Conservation (phyloP, 2,113 vertebrate species). For the Halichoeres trimaculatus region DNA sequence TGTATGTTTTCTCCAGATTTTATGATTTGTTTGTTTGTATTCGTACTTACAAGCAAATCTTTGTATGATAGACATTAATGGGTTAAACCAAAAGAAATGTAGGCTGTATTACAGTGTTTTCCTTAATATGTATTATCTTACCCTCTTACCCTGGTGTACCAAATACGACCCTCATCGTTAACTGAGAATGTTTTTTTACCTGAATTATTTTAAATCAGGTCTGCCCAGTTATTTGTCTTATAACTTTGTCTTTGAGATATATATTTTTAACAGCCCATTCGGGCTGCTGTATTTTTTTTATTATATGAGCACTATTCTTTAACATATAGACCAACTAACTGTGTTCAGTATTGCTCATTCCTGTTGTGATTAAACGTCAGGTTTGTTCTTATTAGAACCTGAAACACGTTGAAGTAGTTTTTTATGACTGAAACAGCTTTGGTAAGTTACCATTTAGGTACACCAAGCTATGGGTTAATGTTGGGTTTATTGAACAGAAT, state of each 20-base stretch:
- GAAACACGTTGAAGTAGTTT: not conserved
- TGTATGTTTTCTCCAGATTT: not conserved
- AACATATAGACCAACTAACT: not conserved
- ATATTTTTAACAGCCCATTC: not conserved
- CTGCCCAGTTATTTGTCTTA: not conserved
- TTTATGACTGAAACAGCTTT: too few relatives aligned
- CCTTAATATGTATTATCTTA: too few relatives aligned
- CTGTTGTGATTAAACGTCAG: constrained; percentile 23
- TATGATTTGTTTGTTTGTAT: too few relatives aligned
- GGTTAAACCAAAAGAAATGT: not conserved
- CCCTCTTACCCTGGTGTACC: too few relatives aligned
- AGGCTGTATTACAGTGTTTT: not conserved
- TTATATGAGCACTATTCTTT: not conserved
- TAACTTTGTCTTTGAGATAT: not conserved
- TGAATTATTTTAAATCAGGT: not conserved
- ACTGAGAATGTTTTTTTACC: constrained; percentile 1
- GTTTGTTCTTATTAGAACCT: constrained; percentile 8
- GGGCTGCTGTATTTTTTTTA: not conserved
- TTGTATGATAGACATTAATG: too few relatives aligned
- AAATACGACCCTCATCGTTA: not conserved
- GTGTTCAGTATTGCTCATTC: not conserved
- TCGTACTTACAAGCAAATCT: too few relatives aligned
- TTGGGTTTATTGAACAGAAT: too few relatives aligned
- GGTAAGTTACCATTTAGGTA: not conserved
- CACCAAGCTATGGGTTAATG: too few relatives aligned